A percentile compares a stretch with the other conserved stretches of the same genome.
These are phyloP conservation scores for Zosterops hypoxanthus DNA, from an alignment of 2,113 vertebrate genomes.

Conservation along the genomic window DNA sequence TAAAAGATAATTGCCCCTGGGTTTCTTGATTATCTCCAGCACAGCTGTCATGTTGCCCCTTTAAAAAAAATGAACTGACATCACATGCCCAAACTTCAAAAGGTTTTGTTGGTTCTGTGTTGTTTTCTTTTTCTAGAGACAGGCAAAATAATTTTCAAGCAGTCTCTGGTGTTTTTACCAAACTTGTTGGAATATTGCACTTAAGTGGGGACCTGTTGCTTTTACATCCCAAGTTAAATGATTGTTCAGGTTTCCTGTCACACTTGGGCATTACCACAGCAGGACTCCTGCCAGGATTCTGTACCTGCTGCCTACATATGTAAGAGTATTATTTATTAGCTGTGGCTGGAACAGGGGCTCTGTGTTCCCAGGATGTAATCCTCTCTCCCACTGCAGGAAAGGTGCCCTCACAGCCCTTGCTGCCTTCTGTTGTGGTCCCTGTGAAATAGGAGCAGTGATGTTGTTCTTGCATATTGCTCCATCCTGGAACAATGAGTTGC, in stretches of 20 bases:
- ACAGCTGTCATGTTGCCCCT: conserved; percentile 24
- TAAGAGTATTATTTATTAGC: background rate
- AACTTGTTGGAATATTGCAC: background rate
- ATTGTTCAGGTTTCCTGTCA: background rate
- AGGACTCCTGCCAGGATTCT: background rate
- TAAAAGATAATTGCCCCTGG: conserved; percentile 41
- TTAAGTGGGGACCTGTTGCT: background rate
- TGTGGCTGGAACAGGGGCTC: background rate
- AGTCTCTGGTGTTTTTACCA: background rate
- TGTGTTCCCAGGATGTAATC: background rate
- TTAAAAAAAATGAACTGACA: conserved; percentile 36
- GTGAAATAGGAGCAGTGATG: background rate
- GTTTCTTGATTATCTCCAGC: conserved; percentile 55
- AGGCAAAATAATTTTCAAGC: background rate
- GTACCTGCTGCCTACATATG: background rate
- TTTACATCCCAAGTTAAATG: background rate
- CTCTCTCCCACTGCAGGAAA: background rate
- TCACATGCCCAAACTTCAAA: background rate
- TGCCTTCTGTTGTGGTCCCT: background rate
- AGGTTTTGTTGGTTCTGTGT: background rate
- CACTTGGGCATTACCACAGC: background rate
- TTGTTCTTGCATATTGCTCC: background rate
- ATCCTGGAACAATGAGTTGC: background rate
- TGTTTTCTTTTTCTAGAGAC: background rate
- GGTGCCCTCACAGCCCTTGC: background rate